These are phyloP conservation scores for Indri indri DNA, from an alignment of 2,113 vertebrate species.

Conservation along the genomic window DNA sequence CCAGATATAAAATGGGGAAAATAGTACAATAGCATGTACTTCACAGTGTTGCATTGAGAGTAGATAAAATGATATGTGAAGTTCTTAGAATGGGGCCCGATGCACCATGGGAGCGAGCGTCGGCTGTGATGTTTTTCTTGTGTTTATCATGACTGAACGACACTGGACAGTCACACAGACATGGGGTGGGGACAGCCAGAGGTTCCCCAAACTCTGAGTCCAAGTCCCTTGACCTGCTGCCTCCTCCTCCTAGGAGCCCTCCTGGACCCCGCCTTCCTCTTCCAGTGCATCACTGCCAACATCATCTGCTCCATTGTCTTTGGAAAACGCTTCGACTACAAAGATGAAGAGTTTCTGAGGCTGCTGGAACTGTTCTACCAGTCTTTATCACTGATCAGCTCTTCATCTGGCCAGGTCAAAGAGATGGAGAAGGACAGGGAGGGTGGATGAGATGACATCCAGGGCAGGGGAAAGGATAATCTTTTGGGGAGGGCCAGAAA, in stretches of 20 bases:
- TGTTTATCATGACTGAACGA: not conserved
- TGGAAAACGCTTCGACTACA: conserved; percentile 85
- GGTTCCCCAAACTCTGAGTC: not conserved
- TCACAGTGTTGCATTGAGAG: not conserved
- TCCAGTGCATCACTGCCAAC: conserved; percentile 85
- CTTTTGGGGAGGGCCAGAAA: not conserved
- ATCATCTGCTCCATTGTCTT: conserved; percentile 89
- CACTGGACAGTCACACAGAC: not conserved
- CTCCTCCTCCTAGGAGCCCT: conserved; percentile 68
- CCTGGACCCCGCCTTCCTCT: conserved; percentile 79
- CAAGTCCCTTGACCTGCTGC: not conserved
- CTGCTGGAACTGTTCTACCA: conserved; percentile 75
- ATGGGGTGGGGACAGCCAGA: not conserved
- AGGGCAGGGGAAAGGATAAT: too few species aligned
- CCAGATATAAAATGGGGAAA: not conserved
- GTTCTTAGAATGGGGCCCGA: not conserved
- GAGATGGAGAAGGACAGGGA: conserved; percentile 59
- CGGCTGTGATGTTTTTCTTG: too few species aligned
- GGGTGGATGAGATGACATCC: fast-evolving
- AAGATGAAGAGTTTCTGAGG: conserved; percentile 81
- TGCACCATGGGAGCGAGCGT: fast-evolving
- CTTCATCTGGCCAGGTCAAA: conserved; percentile 64
- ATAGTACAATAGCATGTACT: not conserved
- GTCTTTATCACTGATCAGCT: conserved; percentile 50
- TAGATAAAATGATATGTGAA: not conserved